phyloP scores from a whole-genome alignment of 2,888 invertebrate genomes.

The Cephus rjabovi region DNA sequence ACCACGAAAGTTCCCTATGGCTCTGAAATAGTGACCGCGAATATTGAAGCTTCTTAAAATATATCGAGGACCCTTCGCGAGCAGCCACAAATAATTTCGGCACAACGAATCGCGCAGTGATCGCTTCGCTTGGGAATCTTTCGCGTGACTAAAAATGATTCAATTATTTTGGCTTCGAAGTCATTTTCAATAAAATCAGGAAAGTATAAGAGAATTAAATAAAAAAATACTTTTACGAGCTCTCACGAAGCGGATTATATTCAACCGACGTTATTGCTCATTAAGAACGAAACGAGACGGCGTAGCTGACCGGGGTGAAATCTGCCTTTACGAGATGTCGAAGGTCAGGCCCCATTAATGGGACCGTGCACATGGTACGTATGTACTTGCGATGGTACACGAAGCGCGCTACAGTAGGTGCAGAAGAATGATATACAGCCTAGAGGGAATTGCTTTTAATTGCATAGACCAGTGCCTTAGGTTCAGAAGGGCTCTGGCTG shows the following conservation, averaged over 20 bases:
- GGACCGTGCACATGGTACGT: conserved; percentile 14
- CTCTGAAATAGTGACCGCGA: neutral
- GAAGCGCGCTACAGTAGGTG: neutral
- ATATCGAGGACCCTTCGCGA: neutral
- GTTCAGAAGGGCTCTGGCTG: neutral
- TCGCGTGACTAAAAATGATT: neutral
- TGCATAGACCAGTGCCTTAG: conserved; percentile 22
- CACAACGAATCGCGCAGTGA: neutral
- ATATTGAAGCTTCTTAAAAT: neutral
- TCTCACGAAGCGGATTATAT: neutral
- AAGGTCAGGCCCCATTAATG: conserved; percentile 43
- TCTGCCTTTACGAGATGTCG: conserved; percentile 24
- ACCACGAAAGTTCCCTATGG: neutral
- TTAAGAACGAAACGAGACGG: neutral
- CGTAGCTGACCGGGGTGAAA: neutral
- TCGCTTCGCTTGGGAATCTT: neutral
- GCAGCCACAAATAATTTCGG: neutral
- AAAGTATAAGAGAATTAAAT: neutral
- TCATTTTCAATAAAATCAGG: neutral
- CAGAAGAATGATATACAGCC: conserved; percentile 42
- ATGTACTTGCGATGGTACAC: neutral
- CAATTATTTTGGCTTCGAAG: neutral
- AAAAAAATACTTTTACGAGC: neutral
- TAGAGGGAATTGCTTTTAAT: conserved; percentile 46
- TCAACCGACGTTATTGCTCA: neutral